These are phyloP conservation scores for Galaxias olidus DNA, from an alignment of 2,797 vertebrate genomes.

Conservation along the genomic window DNA sequence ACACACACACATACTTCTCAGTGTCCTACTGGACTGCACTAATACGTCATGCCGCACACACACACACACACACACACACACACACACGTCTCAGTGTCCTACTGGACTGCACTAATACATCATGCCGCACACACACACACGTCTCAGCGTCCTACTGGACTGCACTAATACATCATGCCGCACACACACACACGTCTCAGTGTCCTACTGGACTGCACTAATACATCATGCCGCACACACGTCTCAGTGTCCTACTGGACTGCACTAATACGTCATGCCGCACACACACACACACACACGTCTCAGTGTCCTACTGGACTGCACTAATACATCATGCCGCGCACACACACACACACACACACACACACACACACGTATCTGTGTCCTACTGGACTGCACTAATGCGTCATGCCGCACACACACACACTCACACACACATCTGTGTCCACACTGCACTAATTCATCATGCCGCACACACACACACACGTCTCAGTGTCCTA, in stretches of 20 bases:
- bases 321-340: slow-evolving; percentile 14
- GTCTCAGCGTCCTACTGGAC: slow-evolving; percentile 4
- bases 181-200: no score
- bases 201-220: slow-evolving; percentile 26
- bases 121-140: no score
- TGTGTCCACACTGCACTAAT: slow-evolving; percentile 22
- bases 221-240: no score
- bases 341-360: no score
- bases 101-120: slow-evolving; percentile 26
- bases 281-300: no score
- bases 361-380: no score
- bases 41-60: no score
- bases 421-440: no score
- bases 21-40: slow-evolving; percentile 26
- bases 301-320: slow-evolving; percentile 10
- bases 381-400: slow-evolving; percentile 26
- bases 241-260: slow-evolving; percentile 6
- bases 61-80: no score
- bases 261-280: slow-evolving; percentile 16
- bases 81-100: not conserved
- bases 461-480: no score
- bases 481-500: not conserved
- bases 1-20: no score
- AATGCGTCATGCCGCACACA: no score
- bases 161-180: slow-evolving; percentile 17